Base-by-base conservation (phyloP, 2,888 invertebrate species). In the Pseudeuparius sepicola region DNA sequence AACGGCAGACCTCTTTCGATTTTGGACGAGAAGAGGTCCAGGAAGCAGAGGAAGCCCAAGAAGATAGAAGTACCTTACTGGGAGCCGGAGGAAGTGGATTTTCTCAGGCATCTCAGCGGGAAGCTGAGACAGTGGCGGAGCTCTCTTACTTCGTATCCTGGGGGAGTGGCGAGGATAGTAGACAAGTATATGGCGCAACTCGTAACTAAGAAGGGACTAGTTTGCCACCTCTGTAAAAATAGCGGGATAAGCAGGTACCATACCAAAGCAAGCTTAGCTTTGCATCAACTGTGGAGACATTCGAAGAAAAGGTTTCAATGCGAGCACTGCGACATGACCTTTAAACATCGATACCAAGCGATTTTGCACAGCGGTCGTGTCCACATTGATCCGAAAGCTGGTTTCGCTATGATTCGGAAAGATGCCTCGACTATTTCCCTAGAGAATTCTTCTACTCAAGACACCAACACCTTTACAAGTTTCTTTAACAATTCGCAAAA, bases 251-350 rank as follows among this genome's bases (percentile, higher is more conserved):
- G 58, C 37, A 60, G 64, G 4, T 68, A 66, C 46, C 65, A 64
- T 43, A 64, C 63, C 2, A 63, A 55, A 42, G 60, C 57, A 15
- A 65, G 65, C 10, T 50, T 69, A 33, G 53, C 64, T 9, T 50
- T 71, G 34, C 72, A 73, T 48, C 55, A 59, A 26, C 52, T 64
- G 13, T 72, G 71, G 70, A 60, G 63, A 37, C 71, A 72, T 51
- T 52, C 54, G 5, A 49, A 51, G 40, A 57, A 53, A 41, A 48
- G 49, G 28, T 66, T 62, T 47, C 54, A 57, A 38, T 69, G 69
- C 48, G 67, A 66, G 46, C 65, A 65, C 44, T 69, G 69, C 49
- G 60, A 58, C 43, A 52, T 56, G 43, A 50, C 52, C 24, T 68
- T 65, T 49, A 55, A 55, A 23, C 66, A 67, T 49, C 56, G 63